Evolutionary conservation across 2,888 invertebrate genomes (phyloP).

Genomic region (Helleia helle): DNA sequence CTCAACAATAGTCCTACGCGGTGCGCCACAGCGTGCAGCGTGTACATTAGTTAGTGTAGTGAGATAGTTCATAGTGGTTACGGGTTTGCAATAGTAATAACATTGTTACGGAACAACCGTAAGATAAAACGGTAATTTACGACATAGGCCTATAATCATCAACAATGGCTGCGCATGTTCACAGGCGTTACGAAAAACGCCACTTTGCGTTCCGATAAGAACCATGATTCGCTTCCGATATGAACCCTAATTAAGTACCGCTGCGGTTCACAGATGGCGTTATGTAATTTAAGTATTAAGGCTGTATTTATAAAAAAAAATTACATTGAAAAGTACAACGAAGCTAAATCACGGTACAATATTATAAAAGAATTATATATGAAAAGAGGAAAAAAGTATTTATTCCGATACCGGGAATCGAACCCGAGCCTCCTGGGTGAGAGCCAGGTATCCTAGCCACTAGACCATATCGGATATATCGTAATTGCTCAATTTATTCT

Average conservation of each 20-base stretch:
- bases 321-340: background rate
- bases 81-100: too few species aligned
- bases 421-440: conserved; percentile 83
- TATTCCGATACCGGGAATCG: conserved; percentile 79
- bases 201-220: conserved; percentile 22
- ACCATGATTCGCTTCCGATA: conserved; percentile 25
- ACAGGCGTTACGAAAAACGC: conserved; percentile 23
- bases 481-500: background rate
- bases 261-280: conserved; percentile 42
- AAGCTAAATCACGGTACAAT: too few species aligned
- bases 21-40: too few species aligned
- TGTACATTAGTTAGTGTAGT: too few species aligned
- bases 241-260: conserved; percentile 28
- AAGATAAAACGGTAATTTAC: conserved; percentile 3
- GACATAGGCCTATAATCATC: conserved; percentile 6
- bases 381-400: conserved; percentile 13
- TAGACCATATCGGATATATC: conserved; percentile 72
- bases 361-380: background rate
- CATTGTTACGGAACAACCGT: conserved; percentile 3
- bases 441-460: conserved; percentile 81
- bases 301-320: too few species aligned
- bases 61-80: too few species aligned
- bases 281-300: conserved; percentile 19
- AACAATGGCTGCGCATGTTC: conserved; percentile 19
- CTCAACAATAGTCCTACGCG: too few species aligned